Evolutionary conservation across 2,797 vertebrate species (phyloP).

Genomic region (Selene dorsalis): DNA sequence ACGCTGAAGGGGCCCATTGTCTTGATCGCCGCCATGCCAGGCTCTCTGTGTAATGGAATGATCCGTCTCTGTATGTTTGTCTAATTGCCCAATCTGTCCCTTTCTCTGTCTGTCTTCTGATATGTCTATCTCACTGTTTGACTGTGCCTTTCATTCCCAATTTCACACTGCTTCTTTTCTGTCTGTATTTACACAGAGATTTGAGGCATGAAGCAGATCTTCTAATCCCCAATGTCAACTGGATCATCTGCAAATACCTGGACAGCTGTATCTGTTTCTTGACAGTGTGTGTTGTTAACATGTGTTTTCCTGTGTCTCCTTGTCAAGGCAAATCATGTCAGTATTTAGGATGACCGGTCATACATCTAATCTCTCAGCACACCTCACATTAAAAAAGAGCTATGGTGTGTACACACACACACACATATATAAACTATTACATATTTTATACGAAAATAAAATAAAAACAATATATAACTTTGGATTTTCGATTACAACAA

Average conservation of each 20-base stretch:
- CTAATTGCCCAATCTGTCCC: slow-evolving; percentile 78
- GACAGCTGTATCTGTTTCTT: slow-evolving; percentile 24
- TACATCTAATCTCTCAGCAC: neutral
- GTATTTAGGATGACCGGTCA: neutral
- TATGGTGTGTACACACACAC: too few species aligned
- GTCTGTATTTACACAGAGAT: slow-evolving; percentile 28
- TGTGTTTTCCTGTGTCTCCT: neutral
- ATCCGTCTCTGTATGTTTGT: slow-evolving; percentile 76
- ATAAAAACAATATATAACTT: neutral
- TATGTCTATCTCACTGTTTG: slow-evolving; percentile 59
- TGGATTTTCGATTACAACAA: neutral
- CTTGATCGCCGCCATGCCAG: slow-evolving; percentile 66
- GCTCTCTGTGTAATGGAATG: slow-evolving; percentile 74
- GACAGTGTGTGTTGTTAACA: slow-evolving; percentile 6
- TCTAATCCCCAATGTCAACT: slow-evolving; percentile 28
- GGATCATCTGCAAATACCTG: slow-evolving; percentile 20
- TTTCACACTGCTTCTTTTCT: slow-evolving; percentile 21
- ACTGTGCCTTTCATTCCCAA: slow-evolving; percentile 46
- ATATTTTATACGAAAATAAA: too few species aligned
- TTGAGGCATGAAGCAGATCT: slow-evolving; percentile 19
- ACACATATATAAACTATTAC: too few species aligned
- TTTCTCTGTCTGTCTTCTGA: slow-evolving; percentile 66
- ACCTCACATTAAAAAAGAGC: neutral
- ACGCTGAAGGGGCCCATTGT: slow-evolving; percentile 80
- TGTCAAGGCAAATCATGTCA: slow-evolving; percentile 3